These are phyloP conservation scores for Heterodera filipjevi DNA, from an alignment of 2,888 invertebrate species.

Conservation along the genomic window DNA sequence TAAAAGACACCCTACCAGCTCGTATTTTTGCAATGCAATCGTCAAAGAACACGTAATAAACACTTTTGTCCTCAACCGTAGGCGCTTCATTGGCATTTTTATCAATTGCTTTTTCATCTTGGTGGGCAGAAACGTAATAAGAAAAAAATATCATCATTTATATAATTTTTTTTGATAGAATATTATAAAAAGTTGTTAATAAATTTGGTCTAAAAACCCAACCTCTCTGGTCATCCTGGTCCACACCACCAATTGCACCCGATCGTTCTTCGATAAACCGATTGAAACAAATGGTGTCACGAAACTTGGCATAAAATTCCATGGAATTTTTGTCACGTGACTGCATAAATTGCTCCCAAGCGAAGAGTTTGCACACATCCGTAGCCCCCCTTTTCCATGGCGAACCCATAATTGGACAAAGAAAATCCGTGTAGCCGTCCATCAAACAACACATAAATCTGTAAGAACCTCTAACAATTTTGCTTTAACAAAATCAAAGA, in stretches of 20 bases:
- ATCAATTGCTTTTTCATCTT: neutral
- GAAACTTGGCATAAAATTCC: conserved; percentile 60
- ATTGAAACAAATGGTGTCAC: conserved; percentile 62
- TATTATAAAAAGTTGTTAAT: too few species aligned
- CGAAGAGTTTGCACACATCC: conserved; percentile 91
- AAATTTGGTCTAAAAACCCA: too few species aligned
- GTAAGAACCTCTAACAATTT: neutral
- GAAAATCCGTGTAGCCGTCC: conserved; percentile 66
- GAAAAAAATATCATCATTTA: too few species aligned
- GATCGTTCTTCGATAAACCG: conserved; percentile 97
- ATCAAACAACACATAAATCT: conserved; percentile 61
- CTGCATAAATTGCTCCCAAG: conserved; percentile 83
- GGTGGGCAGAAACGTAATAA: too few species aligned
- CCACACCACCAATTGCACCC: conserved; percentile 80
- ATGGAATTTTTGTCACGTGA: conserved; percentile 79
- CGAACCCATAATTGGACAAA: conserved; percentile 67
- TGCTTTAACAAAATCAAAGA: neutral
- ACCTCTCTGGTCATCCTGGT: conserved; percentile 65
- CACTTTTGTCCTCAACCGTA: conserved; percentile 75
- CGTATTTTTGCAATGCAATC: conserved; percentile 76
- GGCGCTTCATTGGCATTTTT: neutral
- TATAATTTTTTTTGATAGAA: too few species aligned
- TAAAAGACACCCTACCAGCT: conserved; percentile 11
- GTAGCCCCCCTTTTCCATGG: conserved; percentile 86
- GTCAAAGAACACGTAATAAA: conserved; percentile 92